Conservation (phyloP, 2,113 vertebrate species). For the Spea multiplicata region DNA sequence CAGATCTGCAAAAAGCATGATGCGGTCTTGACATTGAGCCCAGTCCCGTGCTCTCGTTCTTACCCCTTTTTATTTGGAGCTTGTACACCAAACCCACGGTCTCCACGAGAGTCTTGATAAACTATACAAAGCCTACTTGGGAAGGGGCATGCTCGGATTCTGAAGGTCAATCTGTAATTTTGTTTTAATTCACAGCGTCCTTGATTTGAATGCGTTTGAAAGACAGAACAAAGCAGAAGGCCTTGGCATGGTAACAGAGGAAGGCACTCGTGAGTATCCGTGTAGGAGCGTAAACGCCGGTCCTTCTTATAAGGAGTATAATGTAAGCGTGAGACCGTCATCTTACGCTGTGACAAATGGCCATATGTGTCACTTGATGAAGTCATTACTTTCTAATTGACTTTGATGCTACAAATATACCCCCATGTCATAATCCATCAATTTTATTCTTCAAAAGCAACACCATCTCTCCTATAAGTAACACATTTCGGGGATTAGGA, state of each 20-base stretch:
- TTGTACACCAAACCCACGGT: conserved; percentile 14
- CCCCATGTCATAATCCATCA: no score
- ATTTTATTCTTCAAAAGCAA: no score
- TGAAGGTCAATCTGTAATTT: conserved; percentile 35
- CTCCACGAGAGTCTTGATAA: background rate
- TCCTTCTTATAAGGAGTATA: no score
- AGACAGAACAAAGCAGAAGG: conserved; percentile 98
- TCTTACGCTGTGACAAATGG: no score
- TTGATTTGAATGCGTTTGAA: conserved; percentile 98
- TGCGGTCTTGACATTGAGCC: background rate
- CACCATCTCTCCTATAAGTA: no score
- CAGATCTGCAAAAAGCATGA: background rate
- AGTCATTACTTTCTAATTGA: no score
- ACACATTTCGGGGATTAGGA: no score
- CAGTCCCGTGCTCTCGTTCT: conserved; percentile 1
- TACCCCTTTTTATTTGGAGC: background rate
- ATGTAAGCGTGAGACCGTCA: no score
- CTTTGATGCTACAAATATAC: no score
- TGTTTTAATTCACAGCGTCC: conserved; percentile 73
- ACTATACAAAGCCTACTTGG: background rate
- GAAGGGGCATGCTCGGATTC: background rate
- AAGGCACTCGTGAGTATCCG: conserved; percentile 91
- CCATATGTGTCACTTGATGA: no score
- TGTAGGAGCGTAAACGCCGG: background rate
- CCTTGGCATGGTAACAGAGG: conserved; percentile 98